phyloP scores from a whole-genome alignment of 2,113 vertebrate species.

The Tachysurus vachellii region DNA sequence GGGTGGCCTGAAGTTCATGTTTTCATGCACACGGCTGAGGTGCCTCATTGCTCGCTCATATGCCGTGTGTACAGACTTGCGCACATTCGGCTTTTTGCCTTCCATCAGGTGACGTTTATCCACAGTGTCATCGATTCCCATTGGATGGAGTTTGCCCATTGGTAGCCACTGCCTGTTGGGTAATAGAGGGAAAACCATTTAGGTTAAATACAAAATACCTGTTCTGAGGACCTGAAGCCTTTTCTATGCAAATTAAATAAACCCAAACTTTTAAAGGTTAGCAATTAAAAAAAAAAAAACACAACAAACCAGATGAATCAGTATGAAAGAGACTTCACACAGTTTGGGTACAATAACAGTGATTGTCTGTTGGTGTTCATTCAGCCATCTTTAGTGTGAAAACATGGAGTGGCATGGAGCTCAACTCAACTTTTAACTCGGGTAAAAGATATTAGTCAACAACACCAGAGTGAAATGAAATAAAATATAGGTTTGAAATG shows the following conservation, averaged over 20 bases:
- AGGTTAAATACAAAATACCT: neutral
- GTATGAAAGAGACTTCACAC: neutral
- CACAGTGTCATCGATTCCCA: constrained; percentile 91
- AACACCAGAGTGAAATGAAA: neutral
- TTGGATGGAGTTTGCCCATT: constrained; percentile 84
- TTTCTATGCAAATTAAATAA: neutral
- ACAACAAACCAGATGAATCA: neutral
- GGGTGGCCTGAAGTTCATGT: constrained; percentile 84
- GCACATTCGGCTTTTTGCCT: constrained; percentile 93
- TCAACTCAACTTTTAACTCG: no score
- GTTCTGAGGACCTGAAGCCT: neutral
- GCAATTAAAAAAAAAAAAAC: neutral
- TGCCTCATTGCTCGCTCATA: constrained; percentile 94
- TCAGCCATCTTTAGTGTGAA: neutral
- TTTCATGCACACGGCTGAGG: constrained; percentile 85
- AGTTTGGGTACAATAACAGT: neutral
- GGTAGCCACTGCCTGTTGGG: constrained; percentile 93
- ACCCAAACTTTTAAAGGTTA: neutral
- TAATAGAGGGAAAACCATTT: neutral
- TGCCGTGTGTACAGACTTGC: constrained; percentile 95
- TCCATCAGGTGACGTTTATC: constrained; percentile 96
- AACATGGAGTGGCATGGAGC: no score
- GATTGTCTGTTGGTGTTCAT: neutral
- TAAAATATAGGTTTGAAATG: neutral
- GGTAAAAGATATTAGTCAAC: neutral